phyloP scores from a whole-genome alignment of 1,140 invertebrate species.

The Latrodectus geometricus region DNA sequence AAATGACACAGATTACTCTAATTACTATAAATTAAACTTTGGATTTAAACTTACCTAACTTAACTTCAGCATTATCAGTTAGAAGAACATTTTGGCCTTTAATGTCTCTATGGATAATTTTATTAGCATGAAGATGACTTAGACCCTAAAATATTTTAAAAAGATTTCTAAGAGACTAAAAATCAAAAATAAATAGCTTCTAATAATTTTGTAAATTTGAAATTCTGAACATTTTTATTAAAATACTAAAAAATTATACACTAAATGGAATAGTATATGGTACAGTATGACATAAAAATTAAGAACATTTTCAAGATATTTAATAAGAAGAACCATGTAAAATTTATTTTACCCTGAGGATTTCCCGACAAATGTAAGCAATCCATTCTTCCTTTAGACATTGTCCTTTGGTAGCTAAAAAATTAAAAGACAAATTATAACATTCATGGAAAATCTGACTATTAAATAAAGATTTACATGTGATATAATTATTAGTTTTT shows the following conservation, averaged over 20 bases:
- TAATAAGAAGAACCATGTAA: neutral
- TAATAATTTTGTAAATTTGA: neutral
- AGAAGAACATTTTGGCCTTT: constrained; percentile 99
- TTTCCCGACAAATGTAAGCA: constrained; percentile 98
- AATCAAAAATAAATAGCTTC: neutral
- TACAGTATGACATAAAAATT: neutral
- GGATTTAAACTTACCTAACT: constrained; percentile 78
- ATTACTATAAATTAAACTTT: neutral
- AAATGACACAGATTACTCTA: neutral
- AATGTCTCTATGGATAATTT: constrained; percentile 99
- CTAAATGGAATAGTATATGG: neutral
- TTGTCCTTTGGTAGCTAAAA: constrained; percentile 90
- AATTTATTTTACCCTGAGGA: constrained; percentile 74
- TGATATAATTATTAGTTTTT: too few relatives aligned
- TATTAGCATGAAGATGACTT: constrained; percentile 97
- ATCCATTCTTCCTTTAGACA: constrained; percentile 99
- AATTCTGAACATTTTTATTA: neutral
- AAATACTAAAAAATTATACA: neutral
- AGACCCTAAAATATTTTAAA: constrained; percentile 78
- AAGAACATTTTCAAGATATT: neutral
- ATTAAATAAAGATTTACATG: too few relatives aligned
- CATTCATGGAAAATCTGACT: too few relatives aligned
- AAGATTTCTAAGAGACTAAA: neutral
- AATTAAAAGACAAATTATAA: neutral
- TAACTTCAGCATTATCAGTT: constrained; percentile 99